phyloP scores from a whole-genome alignment of 2,888 invertebrate genomes.

The Automeris io region DNA sequence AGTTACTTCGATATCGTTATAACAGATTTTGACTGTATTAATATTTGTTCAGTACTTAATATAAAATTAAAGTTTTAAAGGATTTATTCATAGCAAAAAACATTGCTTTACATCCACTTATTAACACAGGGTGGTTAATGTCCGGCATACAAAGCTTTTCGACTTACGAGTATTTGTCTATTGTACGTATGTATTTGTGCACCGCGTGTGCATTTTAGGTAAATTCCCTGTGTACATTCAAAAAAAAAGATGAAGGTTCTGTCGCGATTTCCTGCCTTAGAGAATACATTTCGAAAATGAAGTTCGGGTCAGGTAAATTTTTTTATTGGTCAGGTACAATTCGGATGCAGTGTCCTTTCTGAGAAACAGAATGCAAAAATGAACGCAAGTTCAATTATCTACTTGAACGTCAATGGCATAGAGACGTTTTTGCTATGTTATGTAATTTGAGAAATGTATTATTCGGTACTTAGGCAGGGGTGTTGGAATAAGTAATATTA shows the following conservation, averaged over 20 bases:
- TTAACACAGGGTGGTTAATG: slow-evolving; percentile 8
- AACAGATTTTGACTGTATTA: no score
- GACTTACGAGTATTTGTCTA: slow-evolving; percentile 11
- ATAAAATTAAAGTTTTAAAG: background rate
- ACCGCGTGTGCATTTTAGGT: slow-evolving; percentile 12
- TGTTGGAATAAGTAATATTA: background rate
- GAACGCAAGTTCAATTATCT: slow-evolving; percentile 25
- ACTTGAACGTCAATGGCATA: slow-evolving; percentile 22
- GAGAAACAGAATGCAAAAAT: slow-evolving; percentile 30
- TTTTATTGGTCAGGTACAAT: slow-evolving; percentile 34
- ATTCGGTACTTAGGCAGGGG: background rate
- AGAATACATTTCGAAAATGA: slow-evolving; percentile 27
- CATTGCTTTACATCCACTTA: background rate
- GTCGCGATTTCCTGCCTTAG: slow-evolving; percentile 62
- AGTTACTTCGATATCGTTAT: no score
- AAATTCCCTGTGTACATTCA: slow-evolving; percentile 1
- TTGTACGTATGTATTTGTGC: slow-evolving; percentile 7
- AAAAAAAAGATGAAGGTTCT: slow-evolving; percentile 14
- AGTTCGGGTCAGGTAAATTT: slow-evolving; percentile 51
- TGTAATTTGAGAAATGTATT: background rate
- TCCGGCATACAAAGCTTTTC: slow-evolving; percentile 8
- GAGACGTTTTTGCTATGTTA: slow-evolving; percentile 19
- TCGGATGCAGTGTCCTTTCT: slow-evolving; percentile 35
- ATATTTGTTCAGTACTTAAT: no score
- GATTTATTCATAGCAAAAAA: background rate